Conservation (phyloP, 2,113 vertebrate species). For the Piaya cayana region DNA sequence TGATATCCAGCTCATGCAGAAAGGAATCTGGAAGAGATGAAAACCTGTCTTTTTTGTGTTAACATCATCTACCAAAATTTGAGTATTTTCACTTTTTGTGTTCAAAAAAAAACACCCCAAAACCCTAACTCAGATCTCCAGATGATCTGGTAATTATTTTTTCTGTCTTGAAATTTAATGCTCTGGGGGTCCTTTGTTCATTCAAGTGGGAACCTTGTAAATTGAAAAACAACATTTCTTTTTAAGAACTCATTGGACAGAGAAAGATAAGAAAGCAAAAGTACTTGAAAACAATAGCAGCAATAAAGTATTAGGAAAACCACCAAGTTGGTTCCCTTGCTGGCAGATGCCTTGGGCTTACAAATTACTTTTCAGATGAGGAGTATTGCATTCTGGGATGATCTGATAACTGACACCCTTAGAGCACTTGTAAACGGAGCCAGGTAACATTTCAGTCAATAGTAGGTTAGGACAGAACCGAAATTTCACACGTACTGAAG, state of each 20-base stretch:
- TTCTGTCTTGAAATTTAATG: neutral
- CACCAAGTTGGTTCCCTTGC: neutral
- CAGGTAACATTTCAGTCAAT: accelerated
- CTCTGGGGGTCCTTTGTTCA: neutral
- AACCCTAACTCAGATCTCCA: neutral
- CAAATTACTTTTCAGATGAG: neutral
- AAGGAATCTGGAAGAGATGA: neutral
- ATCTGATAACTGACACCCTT: neutral
- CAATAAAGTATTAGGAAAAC: neutral
- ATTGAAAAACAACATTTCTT: neutral
- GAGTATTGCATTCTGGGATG: neutral
- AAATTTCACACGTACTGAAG: neutral
- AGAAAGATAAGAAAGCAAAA: neutral
- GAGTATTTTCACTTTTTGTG: neutral
- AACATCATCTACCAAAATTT: neutral
- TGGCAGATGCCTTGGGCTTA: neutral
- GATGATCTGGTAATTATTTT: neutral
- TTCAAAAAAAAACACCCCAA: neutral
- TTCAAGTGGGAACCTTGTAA: neutral
- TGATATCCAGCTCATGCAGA: neutral
- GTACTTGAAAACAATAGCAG: neutral
- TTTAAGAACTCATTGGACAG: neutral
- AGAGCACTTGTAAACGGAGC: neutral
- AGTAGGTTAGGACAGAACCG: neutral
- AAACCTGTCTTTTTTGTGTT: neutral